Evolutionary conservation across 1,140 invertebrate species (phyloP).

Genomic region (Augochlora pura): DNA sequence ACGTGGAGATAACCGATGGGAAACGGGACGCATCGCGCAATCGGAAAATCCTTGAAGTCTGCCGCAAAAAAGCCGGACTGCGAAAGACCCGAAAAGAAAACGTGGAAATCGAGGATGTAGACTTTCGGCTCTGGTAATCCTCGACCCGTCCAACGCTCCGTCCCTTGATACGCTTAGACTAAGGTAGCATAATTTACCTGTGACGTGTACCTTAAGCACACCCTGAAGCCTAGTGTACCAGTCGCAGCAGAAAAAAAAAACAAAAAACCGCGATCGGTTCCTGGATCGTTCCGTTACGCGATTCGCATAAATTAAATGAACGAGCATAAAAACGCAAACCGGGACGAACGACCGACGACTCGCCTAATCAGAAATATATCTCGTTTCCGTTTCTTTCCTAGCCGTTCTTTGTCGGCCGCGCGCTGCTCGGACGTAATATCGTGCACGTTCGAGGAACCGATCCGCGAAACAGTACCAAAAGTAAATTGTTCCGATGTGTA

Average conservation of each 20-base stretch:
- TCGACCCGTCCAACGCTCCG: slow-evolving; percentile 59
- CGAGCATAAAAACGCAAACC: too few relatives aligned
- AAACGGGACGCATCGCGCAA: too few relatives aligned
- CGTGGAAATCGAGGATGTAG: not conserved
- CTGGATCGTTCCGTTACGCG: slow-evolving; percentile 38
- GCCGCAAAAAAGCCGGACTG: not conserved
- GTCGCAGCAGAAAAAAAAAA: slow-evolving; percentile 41
- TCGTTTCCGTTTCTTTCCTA: too few relatives aligned
- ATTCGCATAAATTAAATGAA: too few relatives aligned
- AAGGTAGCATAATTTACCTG: slow-evolving; percentile 58
- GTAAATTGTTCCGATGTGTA: slow-evolving; percentile 59
- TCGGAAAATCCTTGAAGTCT: too few relatives aligned
- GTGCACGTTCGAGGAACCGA: slow-evolving; percentile 59
- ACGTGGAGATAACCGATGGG: too few relatives aligned
- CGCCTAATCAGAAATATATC: too few relatives aligned
- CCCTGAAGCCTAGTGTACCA: slow-evolving; percentile 56
- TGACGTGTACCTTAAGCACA: slow-evolving; percentile 59
- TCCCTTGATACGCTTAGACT: slow-evolving; percentile 65
- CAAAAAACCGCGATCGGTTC: slow-evolving; percentile 53
- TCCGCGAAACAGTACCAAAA: slow-evolving; percentile 67
- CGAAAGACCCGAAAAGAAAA: not conserved
- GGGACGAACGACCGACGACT: too few relatives aligned
- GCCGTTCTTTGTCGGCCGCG: too few relatives aligned
- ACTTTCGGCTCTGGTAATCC: slow-evolving; percentile 38
- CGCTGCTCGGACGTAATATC: not conserved